Conservation (phyloP, 2,888 invertebrate species). For the Nycteola revayana region DNA sequence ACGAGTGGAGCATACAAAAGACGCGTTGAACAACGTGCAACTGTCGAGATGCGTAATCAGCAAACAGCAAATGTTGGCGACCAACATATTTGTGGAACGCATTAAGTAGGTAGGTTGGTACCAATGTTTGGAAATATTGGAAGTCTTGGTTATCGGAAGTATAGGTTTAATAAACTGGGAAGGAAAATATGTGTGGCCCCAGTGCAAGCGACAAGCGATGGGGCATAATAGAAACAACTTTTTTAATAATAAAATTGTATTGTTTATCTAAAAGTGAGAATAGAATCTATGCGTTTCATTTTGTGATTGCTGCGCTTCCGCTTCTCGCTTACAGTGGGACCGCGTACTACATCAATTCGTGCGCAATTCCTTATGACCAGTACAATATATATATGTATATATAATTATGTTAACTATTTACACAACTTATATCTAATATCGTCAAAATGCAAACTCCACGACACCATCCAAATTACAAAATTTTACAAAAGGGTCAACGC, state of each 20-base stretch:
- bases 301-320: background rate
- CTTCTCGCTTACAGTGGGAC: constrained; percentile 7
- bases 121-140: constrained; percentile 12
- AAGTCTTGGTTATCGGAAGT: constrained; percentile 22
- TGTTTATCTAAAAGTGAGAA: too few relatives aligned
- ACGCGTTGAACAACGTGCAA: too few relatives aligned
- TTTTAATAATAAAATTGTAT: too few relatives aligned
- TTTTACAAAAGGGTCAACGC: constrained; percentile 21
- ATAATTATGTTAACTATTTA: constrained; percentile 23
- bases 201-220: background rate
- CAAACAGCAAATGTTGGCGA: too few relatives aligned
- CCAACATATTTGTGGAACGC: too few relatives aligned
- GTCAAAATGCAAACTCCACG: constrained; percentile 24
- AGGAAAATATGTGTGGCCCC: constrained; percentile 3
- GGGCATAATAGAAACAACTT: too few relatives aligned
- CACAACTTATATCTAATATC: constrained; percentile 20
- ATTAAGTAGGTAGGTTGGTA: constrained; percentile 3
- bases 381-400: constrained; percentile 14
- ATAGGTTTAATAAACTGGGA: constrained; percentile 7
- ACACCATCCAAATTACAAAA: constrained; percentile 23
- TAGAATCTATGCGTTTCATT: too few relatives aligned
- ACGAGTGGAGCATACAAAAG: too few relatives aligned
- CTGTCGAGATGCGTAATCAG: too few relatives aligned
- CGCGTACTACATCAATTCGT: constrained; percentile 21
- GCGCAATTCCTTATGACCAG: constrained; percentile 29